phyloP scores from a whole-genome alignment of 2,797 vertebrate genomes.

The Euthynnus affinis region DNA sequence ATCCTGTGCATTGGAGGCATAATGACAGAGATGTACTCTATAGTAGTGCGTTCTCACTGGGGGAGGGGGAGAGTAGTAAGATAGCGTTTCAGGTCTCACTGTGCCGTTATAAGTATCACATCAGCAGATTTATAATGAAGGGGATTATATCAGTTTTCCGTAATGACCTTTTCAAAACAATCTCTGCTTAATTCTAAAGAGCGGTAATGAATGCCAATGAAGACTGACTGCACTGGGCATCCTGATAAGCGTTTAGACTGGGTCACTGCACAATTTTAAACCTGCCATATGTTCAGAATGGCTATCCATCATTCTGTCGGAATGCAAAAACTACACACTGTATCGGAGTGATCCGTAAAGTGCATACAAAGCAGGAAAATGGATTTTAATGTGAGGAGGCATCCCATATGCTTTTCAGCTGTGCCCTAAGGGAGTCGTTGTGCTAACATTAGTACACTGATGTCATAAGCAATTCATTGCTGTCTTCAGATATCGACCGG shows the following conservation, averaged over 20 bases:
- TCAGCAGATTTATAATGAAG: slow-evolving; percentile 69
- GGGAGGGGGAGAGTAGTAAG: slow-evolving; percentile 28
- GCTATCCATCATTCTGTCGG: slow-evolving; percentile 37
- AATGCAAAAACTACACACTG: slow-evolving; percentile 1
- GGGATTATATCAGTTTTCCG: slow-evolving; percentile 56
- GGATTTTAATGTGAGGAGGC: slow-evolving; percentile 52
- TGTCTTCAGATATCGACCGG: slow-evolving; percentile 57
- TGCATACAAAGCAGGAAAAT: slow-evolving; percentile 49
- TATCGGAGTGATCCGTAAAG: slow-evolving; percentile 19
- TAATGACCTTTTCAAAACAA: slow-evolving; percentile 71
- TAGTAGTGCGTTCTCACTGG: slow-evolving; percentile 35
- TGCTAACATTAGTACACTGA: slow-evolving; percentile 61
- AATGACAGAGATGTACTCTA: slow-evolving; percentile 50
- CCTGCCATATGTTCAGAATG: slow-evolving; percentile 37
- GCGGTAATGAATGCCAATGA: slow-evolving; percentile 64
- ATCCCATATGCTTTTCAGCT: slow-evolving; percentile 55
- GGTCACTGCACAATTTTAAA: slow-evolving; percentile 25
- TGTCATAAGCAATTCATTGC: slow-evolving; percentile 75
- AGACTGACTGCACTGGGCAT: slow-evolving; percentile 32
- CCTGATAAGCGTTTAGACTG: slow-evolving; percentile 29
- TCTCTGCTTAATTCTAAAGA: slow-evolving; percentile 37
- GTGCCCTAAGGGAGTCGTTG: slow-evolving; percentile 52
- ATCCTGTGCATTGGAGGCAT: slow-evolving; percentile 29
- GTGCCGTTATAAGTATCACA: slow-evolving; percentile 43
- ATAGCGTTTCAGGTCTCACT: slow-evolving; percentile 60